phyloP scores from a whole-genome alignment of 1,140 invertebrate species.

The Catajapyx aquilonaris region DNA sequence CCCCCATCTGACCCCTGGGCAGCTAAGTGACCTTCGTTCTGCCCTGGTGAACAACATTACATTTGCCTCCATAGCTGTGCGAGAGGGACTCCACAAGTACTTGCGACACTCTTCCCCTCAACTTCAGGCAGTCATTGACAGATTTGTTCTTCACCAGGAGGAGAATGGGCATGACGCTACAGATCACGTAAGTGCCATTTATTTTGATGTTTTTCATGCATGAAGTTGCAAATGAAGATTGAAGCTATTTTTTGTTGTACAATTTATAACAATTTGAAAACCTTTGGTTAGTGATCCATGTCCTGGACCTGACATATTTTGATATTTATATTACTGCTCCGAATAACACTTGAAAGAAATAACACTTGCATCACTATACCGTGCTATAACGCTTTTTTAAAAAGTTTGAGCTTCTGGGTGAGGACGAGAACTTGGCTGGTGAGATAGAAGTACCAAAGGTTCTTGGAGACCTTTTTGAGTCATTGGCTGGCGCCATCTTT shows the following conservation, averaged over 20 bases:
- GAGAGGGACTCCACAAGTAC: slow-evolving; percentile 53
- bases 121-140: slow-evolving; percentile 44
- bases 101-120: slow-evolving; percentile 37
- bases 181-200: slow-evolving; percentile 24
- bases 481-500: slow-evolving; percentile 86
- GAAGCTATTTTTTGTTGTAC: neutral
- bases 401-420: slow-evolving; percentile 36
- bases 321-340: too few relatives aligned
- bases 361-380: too few relatives aligned
- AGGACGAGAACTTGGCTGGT: slow-evolving; percentile 39
- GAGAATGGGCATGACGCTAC: slow-evolving; percentile 39
- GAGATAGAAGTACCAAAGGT: slow-evolving; percentile 81
- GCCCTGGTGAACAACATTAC: slow-evolving; percentile 88
- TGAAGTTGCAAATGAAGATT: neutral
- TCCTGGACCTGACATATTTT: too few relatives aligned
- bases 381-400: neutral
- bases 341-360: too few relatives aligned
- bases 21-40: slow-evolving; percentile 76
- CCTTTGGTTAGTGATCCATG: too few relatives aligned
- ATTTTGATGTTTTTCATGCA: neutral
- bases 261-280: too few relatives aligned
- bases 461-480: too few relatives aligned
- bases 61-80: slow-evolving; percentile 91
- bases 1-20: slow-evolving; percentile 45
- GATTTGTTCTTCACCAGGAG: slow-evolving; percentile 63